Base-by-base conservation (phyloP, 2,797 vertebrate species). In the Chrosomus eos region DNA sequence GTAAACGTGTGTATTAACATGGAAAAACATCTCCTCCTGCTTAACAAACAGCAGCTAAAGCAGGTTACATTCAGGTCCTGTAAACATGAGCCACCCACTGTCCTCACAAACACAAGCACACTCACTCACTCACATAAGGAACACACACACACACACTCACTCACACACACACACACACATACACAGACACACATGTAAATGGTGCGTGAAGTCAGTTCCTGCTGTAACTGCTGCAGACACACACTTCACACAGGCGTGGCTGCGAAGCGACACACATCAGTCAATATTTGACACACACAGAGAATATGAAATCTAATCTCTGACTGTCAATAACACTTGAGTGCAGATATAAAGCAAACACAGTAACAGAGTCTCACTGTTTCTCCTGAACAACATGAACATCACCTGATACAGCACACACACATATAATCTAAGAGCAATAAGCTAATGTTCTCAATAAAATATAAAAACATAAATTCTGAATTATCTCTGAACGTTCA, bases 211-310 rank as follows among this genome's bases (percentile, higher is more conserved):
- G 31, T 36, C 64, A 36, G 33, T 67, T 74, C 48, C 48, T 53
- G 48, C 48, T 74, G 19, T 31, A 21, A 36, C 48, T 13, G 19
- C 7, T 23, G 28, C 33, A 72, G 18, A 80, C 74, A 58, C 23
- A 48, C 84, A 77, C 72, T 7, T 7, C 11, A 55, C 18, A n/a
- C 6, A 3, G 31, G 51, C 1, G 31, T 3, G 21, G 31, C 51
- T 73, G 71, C 18, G 10, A 26, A 51, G 40, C 40, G 14, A 23
- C 21, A 38, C 66, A 23, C 33, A n/a, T 19, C 53, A 89, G 90
- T 91, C 86, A 90, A 92, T 93, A 91, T 92, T 90, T 89, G 79
- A 90, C 86, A 85, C 76, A 33, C 28, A 81, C 19, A 23, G 45
- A 83, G 75, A 78, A 85, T 51, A 40, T 83, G 74, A 67, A 72